Evolutionary conservation across 2,888 invertebrate genomes (phyloP).

Genomic region (Uropetala carovei): DNA sequence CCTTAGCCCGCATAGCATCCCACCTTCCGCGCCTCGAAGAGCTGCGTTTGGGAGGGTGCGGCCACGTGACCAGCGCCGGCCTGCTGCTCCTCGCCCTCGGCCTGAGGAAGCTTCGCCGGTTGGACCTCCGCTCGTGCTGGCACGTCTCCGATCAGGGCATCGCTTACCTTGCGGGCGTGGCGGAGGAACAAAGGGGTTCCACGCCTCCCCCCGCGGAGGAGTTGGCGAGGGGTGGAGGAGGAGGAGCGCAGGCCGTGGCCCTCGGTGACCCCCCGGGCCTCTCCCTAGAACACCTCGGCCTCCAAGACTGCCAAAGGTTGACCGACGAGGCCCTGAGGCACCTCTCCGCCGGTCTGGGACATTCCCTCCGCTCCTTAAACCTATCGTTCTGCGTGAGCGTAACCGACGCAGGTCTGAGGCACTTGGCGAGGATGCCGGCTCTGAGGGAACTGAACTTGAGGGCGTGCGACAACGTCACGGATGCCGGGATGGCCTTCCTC

Average conservation of each 20-base stretch:
- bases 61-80: slow-evolving; percentile 92
- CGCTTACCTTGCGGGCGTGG: slow-evolving; percentile 88
- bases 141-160: slow-evolving; percentile 94
- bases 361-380: slow-evolving; percentile 90
- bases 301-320: slow-evolving; percentile 96
- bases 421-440: slow-evolving; percentile 89
- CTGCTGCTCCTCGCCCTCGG: slow-evolving; percentile 92
- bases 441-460: slow-evolving; percentile 91
- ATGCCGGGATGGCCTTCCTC: slow-evolving; percentile 93
- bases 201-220: slow-evolving; percentile 31
- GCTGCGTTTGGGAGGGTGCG: slow-evolving; percentile 93
- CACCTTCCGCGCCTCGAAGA: slow-evolving; percentile 90
- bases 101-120: slow-evolving; percentile 86
- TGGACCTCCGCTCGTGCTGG: slow-evolving; percentile 95
- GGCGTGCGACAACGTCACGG: slow-evolving; percentile 95
- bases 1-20: slow-evolving; percentile 90
- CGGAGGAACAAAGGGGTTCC: slow-evolving; percentile 44
- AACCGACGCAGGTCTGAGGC: slow-evolving; percentile 94
- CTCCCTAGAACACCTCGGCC: slow-evolving; percentile 88
- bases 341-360: slow-evolving; percentile 86
- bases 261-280: slow-evolving; percentile 75
- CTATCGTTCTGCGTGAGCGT: slow-evolving; percentile 96
- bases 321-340: slow-evolving; percentile 94
- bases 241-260: slow-evolving; percentile 46
- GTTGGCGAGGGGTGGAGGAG: slow-evolving; percentile 22